Conservation (phyloP, 92 coral and sea anemone genomes). For the Porites divaricata region DNA sequence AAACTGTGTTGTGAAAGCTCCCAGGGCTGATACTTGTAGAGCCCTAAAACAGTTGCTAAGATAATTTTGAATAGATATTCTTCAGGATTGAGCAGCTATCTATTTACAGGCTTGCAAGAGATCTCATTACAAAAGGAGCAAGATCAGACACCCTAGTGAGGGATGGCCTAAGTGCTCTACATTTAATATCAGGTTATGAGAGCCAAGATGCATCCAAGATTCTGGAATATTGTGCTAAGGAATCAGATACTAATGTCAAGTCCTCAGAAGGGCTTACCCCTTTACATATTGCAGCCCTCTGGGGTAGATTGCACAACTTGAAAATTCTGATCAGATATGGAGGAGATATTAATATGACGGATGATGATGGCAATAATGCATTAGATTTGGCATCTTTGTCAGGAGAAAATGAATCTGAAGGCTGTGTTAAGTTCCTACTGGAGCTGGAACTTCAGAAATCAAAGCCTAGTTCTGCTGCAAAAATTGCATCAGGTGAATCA, state of each 20-base stretch:
- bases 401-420: conserved; percentile 59
- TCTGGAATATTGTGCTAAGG: conserved; percentile 52
- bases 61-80: too few relatives aligned
- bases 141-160: conserved; percentile 33
- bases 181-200: conserved; percentile 69
- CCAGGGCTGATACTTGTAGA: neutral
- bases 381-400: conserved; percentile 67
- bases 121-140: conserved; percentile 30
- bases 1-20: too few relatives aligned
- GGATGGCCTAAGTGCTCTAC: conserved; percentile 70
- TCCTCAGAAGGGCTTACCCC: conserved; percentile 83
- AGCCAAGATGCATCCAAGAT: conserved; percentile 45
- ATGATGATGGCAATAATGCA: conserved; percentile 73
- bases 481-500: too few relatives aligned
- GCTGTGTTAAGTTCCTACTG: conserved; percentile 58
- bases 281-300: conserved; percentile 86
- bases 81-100: neutral
- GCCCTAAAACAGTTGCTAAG: neutral
- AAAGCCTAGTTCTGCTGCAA: too few relatives aligned
- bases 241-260: conserved; percentile 62
- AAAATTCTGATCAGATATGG: conserved; percentile 54
- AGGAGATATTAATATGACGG: conserved; percentile 57
- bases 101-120: conserved; percentile 61
- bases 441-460: conserved; percentile 11
- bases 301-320: conserved; percentile 72